Evolutionary conservation across 1,140 invertebrate species (phyloP).

Genomic region (Notospermus geniculatus): DNA sequence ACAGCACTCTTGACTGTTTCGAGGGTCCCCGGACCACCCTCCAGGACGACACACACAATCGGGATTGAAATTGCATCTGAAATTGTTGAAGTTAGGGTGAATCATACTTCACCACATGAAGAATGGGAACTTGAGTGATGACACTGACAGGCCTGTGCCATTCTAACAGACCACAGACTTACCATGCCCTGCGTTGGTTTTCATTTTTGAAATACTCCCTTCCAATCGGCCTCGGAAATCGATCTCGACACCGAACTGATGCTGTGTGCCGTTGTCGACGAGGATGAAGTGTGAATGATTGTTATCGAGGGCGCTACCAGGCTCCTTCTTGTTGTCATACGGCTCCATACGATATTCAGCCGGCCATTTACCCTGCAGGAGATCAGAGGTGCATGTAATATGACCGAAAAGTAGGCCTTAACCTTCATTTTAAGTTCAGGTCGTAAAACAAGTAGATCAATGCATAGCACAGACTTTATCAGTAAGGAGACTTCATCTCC

Average conservation of each 20-base stretch:
- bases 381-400: no score
- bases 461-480: no score
- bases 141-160: no score
- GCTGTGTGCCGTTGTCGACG: conserved; percentile 55
- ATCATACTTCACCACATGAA: not conserved
- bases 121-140: no score
- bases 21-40: conserved; percentile 53
- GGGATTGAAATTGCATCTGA: conserved; percentile 36
- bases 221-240: conserved; percentile 47
- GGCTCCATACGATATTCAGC: conserved; percentile 35
- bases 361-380: conserved; percentile 37
- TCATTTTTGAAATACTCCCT: conserved; percentile 37
- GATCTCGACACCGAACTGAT: conserved; percentile 50
- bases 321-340: conserved; percentile 15
- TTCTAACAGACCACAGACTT: conserved; percentile 8
- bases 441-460: no score
- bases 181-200: conserved; percentile 35
- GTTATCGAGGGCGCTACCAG: conserved; percentile 51
- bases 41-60: conserved; percentile 48
- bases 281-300: conserved; percentile 60
- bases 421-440: no score
- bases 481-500: no score
- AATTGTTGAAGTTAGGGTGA: not conserved
- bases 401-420: no score
- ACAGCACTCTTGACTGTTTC: conserved; percentile 50